Evolutionary conservation across 2,888 invertebrate genomes (phyloP), one percentile per base, ranked within the genome.

Genomic region (Hypomecis atomaria): DNA sequence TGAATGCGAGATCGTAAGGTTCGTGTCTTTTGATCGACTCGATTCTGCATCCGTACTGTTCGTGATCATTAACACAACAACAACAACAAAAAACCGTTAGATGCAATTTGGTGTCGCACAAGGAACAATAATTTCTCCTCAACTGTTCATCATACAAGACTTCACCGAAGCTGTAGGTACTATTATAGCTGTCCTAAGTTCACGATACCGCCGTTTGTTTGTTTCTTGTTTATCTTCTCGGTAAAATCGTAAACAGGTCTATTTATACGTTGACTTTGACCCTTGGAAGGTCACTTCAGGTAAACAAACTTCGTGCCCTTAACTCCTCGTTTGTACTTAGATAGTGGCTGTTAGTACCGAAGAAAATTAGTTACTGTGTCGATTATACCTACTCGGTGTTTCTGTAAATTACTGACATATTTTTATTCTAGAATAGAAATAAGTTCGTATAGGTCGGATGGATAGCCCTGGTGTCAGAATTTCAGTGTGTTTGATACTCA

Each of bases 261-360:
- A 63, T 63, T 54, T 49, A 53, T 63, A 45, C 4, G 52, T 7
- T 50, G 52, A 49, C 9, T 34, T 37, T 43, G 48, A 54, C 33
- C 63, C 54, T 63, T 38, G 52, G 13, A 58, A 63, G 63, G 58
- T 58, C 42, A 38, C 8, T 10, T 6, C 42, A 42, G 54, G 63
- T 63, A 54, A 62, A 58, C 37, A 63, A 58, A 48, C 53, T 54
- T 9, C 9, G 47, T 40, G 52, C 53, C 53, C 47, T 54, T 63
- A 49, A 34, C 10, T 45, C 38, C 13, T 11, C 40, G 37, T 52
- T 23, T 37, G 37, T 43, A 34, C 54, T 34, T 11, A 36, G 43
- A 43, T 54, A 43, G 11, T 7, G 3, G 11, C 10, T 8, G n/a
- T 33, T 53, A 23, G 23, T 23, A 23, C 23, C 23, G 23, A 23